These are phyloP conservation scores for Pterophyllum scalare DNA, from an alignment of 2,113 vertebrate genomes.

Conservation along the genomic window DNA sequence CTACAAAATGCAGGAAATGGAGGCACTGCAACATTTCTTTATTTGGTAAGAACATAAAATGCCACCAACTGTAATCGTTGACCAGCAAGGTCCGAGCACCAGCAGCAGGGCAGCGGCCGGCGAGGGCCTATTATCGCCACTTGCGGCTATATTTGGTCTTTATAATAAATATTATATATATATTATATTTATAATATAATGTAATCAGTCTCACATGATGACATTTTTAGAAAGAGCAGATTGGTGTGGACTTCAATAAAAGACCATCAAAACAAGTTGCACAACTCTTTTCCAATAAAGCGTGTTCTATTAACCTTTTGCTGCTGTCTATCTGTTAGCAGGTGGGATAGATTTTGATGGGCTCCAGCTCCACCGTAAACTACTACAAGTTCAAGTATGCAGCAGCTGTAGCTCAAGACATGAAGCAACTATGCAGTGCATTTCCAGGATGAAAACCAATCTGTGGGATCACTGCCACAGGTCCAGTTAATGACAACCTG, in stretches of 20 bases:
- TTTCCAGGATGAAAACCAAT: slow-evolving; percentile 19
- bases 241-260: background rate
- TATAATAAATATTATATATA: no score
- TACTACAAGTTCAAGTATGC: background rate
- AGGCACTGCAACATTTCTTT: no score
- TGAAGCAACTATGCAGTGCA: background rate
- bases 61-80: no score
- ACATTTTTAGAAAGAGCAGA: background rate
- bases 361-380: background rate
- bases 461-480: background rate
- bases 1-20: no score
- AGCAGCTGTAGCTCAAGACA: background rate
- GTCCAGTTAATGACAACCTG: slow-evolving; percentile 25
- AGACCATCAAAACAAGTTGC: slow-evolving; percentile 6
- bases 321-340: background rate
- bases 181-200: no score
- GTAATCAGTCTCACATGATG: background rate
- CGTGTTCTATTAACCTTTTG: background rate
- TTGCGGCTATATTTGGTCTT: no score
- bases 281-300: background rate
- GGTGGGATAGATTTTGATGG: background rate
- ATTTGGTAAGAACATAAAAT: no score
- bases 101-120: no score
- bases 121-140: no score
- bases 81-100: no score